These are phyloP conservation scores for Oncorhynchus clarkii DNA, from an alignment of 2,113 vertebrate genomes.

Conservation along the genomic window DNA sequence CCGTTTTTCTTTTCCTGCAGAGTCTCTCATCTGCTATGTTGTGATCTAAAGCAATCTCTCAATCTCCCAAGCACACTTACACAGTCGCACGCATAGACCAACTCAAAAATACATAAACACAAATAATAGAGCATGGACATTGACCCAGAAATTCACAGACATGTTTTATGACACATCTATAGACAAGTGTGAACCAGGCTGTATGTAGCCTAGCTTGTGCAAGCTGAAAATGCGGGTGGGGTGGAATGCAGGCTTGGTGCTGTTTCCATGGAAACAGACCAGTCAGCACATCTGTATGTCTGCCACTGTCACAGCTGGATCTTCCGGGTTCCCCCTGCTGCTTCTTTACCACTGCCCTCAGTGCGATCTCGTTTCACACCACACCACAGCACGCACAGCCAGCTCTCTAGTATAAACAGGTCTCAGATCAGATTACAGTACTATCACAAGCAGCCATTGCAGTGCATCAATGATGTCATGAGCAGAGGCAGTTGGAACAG, in stretches of 20 bases:
- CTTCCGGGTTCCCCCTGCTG: not conserved
- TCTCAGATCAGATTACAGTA: not conserved
- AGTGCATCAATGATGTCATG: not conserved
- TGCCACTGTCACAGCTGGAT: conserved; percentile 1
- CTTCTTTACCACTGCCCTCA: not conserved
- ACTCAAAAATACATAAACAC: not conserved
- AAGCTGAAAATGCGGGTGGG: not conserved
- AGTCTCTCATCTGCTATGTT: too few species aligned
- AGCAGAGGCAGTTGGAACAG: not conserved
- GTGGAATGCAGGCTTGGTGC: conserved; percentile 4
- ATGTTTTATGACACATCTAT: not conserved
- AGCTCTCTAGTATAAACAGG: not conserved
- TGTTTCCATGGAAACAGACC: conserved; percentile 25
- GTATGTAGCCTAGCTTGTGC: not conserved
- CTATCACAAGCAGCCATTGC: not conserved
- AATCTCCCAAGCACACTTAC: not conserved
- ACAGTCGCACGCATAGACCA: not conserved
- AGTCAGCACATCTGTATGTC: conserved; percentile 17
- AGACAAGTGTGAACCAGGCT: not conserved
- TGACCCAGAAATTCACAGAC: not conserved
- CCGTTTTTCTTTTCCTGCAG: not conserved
- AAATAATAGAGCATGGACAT: not conserved
- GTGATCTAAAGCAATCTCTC: too few species aligned
- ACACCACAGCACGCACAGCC: not conserved
- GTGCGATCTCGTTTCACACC: not conserved